Evolutionary conservation across 2,797 vertebrate genomes (phyloP).

Genomic region (Peromyscus attwateri): DNA sequence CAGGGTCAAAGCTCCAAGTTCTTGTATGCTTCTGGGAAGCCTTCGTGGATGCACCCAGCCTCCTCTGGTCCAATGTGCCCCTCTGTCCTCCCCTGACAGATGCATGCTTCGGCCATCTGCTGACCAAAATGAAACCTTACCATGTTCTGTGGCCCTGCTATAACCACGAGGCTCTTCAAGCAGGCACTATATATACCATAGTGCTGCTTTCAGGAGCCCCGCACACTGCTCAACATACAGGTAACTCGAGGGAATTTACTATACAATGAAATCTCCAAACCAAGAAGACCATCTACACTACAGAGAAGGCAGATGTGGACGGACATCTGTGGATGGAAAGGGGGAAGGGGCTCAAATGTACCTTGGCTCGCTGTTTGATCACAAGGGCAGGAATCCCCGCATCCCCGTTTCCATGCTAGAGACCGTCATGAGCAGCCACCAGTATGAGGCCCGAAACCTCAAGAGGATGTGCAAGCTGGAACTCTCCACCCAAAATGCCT

Average conservation of each 20-base stretch:
- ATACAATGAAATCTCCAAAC: not conserved
- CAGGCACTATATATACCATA: accelerated
- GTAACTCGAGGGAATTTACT: not conserved
- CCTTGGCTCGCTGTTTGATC: not conserved
- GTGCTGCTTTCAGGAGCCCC: not conserved
- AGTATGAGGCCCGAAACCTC: accelerated
- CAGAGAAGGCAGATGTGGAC: not conserved
- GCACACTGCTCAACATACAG: accelerated
- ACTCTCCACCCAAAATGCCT: not conserved
- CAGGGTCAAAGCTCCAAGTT: not conserved
- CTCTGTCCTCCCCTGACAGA: not conserved
- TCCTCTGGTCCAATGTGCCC: accelerated
- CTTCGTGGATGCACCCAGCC: not conserved
- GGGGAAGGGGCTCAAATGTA: not conserved
- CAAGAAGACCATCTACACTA: too few species aligned
- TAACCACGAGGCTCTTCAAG: not conserved
- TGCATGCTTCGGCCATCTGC: not conserved
- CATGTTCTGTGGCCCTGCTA: not conserved
- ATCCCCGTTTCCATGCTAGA: not conserved
- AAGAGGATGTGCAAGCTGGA: not conserved
- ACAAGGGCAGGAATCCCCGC: not conserved
- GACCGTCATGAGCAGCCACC: accelerated
- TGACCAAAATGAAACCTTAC: not conserved
- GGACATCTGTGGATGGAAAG: not conserved
- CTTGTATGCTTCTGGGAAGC: not conserved